Evolutionary conservation across 2,113 vertebrate species (phyloP), one percentile per base, ranked within the genome.

Genomic region (Hystrix cristata): DNA sequence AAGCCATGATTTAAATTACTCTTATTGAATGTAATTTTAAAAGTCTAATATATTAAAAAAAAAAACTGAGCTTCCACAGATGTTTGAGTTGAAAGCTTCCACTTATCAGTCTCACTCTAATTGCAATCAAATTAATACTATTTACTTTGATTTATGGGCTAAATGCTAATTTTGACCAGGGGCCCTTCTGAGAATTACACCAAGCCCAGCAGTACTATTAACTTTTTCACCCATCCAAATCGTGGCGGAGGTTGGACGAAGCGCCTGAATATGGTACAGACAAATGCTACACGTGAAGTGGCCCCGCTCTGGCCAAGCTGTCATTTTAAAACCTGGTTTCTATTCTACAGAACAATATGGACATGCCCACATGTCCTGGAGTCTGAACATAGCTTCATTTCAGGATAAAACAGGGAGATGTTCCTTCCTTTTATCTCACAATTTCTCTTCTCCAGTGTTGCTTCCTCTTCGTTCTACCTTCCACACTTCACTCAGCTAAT

Each of bases 51-150:
- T 62, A 55, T 92, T 93, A 94, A 97, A 87, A 64, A 60, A 95
- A 93, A 91, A 95, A 64, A 48, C 65, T 82, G 69, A 18, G 12
- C 59, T 95, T 95, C 71, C 71, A 95, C 89, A 95, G 92, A 92
- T 94, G 95, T 96, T 98, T 84, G 94, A 98, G 60, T 82, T 96
- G 93, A 97, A 96, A 95, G 80, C 93, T 95, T 94, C 72, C 91
- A 90, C 95, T 97, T 96, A 95, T 60, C 80, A 95, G 87, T 87
- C 90, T 96, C 94, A 92, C 81, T 92, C 90, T 93, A 98, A 97
- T 86, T 95, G 71, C 93, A 95, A 79, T 53, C 81, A 92, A 97
- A 97, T 97, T 97, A 96, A 95, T 95, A 93, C 65, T 96, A 90
- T 96, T 97, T 95, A 95, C 59, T 95, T 96, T 96, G 90, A 96